Evolutionary conservation across 2,113 vertebrate genomes (phyloP).

Genomic region (Tetrax tetrax): DNA sequence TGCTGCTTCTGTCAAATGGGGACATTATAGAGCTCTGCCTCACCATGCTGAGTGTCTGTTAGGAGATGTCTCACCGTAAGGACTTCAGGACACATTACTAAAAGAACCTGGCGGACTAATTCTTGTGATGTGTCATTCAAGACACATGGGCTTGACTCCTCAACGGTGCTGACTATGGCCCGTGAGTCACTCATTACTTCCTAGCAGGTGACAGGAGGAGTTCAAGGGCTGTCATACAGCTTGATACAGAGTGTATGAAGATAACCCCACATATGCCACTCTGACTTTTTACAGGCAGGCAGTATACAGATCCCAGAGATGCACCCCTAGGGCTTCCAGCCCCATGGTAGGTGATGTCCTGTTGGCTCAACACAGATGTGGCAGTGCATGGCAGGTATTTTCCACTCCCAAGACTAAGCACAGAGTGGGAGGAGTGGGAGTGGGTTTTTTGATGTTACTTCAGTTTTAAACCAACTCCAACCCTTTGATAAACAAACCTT

Average conservation of each 20-base stretch:
- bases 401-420: neutral
- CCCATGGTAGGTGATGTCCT: neutral
- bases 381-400: neutral
- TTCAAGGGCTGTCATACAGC: neutral
- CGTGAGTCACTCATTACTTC: neutral
- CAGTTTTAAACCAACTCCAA: slow-evolving; percentile 16
- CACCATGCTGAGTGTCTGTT: neutral
- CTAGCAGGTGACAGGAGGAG: neutral
- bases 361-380: neutral
- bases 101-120: neutral
- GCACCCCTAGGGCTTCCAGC: neutral
- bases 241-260: neutral
- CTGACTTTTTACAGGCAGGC: neutral
- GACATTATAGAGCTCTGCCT: neutral
- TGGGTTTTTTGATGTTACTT: neutral
- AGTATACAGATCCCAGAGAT: neutral
- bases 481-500: slow-evolving; percentile 26
- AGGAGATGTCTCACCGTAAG: neutral
- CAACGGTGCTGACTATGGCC: neutral
- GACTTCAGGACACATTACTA: neutral
- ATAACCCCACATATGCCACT: neutral
- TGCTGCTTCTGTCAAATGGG: neutral
- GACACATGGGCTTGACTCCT: neutral
- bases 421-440: slow-evolving; percentile 27
- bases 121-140: neutral